Base-by-base conservation (phyloP, 2,888 invertebrate genomes). In the Clusia tigrina region DNA sequence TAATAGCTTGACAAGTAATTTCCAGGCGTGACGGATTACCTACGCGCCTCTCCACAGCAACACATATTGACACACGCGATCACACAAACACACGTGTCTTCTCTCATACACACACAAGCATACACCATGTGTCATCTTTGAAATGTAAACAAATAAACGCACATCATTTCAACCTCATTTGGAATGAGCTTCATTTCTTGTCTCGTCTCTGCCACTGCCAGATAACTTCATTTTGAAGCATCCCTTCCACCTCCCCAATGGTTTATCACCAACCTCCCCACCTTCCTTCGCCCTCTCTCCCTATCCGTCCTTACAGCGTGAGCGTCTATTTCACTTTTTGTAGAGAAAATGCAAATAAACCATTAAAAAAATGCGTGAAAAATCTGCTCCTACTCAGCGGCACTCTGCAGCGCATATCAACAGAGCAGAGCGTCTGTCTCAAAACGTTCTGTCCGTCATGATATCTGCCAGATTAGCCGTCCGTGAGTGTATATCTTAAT, bases 381-480 rank as follows among this genome's bases (percentile, higher is more conserved):
- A 55, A 24, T n/a, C n/a, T n/a, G n/a, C n/a, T 24, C 24, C 53
- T 20, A 24, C 32, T 32, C 32, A 12, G 32, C 32, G 12, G 18
- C 55, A 38, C 23, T 55, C 37, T 10, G 37, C 55, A 22, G 38
- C 22, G 37, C 22, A 22, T 55, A 37, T 32, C 10, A 10, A 15
- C 37, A 54, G 2, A 3, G 10, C 42, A n/a, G 42, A 48, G 15
- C 48, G 22, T 22, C 2, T 48, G 18, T 22, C 48, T 48, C 5
- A 3, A 10, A 22, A 10, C 54, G 10, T 18, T 6, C 26, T 25
- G 20, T 54, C 54, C 32, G 18, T 38, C 37, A 55, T 20, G 55
- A 38, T 55, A 55, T 55, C 55, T 38, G 55, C 24, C 55, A 38
- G 55, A 55, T 55, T 55, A 55, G 55, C 55, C n/a, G n/a, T n/a